These are phyloP conservation scores for Panopea generosa DNA, from an alignment of 2,888 invertebrate species.

Conservation along the genomic window DNA sequence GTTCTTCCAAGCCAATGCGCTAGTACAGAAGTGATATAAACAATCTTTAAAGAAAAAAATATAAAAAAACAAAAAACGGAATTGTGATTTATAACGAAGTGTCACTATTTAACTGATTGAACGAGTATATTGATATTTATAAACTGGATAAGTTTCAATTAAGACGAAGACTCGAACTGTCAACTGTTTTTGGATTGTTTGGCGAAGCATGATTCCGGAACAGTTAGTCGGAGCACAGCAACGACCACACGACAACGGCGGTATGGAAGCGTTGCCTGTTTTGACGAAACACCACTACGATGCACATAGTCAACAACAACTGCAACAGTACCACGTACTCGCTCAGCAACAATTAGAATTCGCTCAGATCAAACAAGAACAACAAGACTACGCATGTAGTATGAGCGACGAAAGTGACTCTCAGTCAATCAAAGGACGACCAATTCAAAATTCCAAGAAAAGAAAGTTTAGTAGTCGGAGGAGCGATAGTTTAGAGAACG, in stretches of 20 bases:
- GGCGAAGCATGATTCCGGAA: slow-evolving; percentile 48
- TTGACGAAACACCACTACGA: slow-evolving; percentile 45
- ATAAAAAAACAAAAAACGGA: no score
- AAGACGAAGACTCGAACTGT: no score
- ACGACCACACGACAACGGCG: slow-evolving; percentile 27
- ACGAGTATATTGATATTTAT: no score
- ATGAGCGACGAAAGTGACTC: slow-evolving; percentile 59
- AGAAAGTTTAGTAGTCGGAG: slow-evolving; percentile 51
- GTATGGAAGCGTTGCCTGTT: slow-evolving; percentile 31
- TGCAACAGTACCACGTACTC: slow-evolving; percentile 33
- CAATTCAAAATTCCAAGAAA: slow-evolving; percentile 42
- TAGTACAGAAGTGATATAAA: no score
- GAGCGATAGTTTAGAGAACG: slow-evolving; percentile 67
- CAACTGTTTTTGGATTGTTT: no score
- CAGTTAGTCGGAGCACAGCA: slow-evolving; percentile 20
- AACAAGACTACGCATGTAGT: slow-evolving; percentile 25
- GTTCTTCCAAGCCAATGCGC: no score
- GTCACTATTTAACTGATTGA: no score
- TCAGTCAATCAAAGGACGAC: slow-evolving; percentile 46
- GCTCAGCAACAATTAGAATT: slow-evolving; percentile 53
- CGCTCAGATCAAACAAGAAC: slow-evolving; percentile 54
- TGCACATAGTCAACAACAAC: slow-evolving; percentile 31
- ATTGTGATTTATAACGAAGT: no score
- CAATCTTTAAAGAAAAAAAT: no score
- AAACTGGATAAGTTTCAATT: no score